Conservation (phyloP, 2,797 vertebrate species). For the Paedocypris micromegethes region DNA sequence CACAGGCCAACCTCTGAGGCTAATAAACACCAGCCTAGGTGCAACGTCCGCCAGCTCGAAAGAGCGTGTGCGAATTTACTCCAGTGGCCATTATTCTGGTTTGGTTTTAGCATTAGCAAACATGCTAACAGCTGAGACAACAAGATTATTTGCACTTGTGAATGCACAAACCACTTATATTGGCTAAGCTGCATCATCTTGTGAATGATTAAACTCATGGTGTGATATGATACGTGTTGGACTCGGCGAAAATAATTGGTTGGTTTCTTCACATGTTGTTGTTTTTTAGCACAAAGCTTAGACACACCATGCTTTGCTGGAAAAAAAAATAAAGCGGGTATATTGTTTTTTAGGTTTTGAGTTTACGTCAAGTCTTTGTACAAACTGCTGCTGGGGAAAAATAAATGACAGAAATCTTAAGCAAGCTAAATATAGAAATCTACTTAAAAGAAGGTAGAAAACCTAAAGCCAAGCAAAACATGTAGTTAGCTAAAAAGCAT, state of each 20-base stretch:
- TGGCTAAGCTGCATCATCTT: not conserved
- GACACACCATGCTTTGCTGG: not conserved
- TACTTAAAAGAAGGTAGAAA: too few relatives aligned
- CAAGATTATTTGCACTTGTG: not conserved
- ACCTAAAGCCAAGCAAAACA: too few relatives aligned
- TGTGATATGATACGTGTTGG: constrained; percentile 3
- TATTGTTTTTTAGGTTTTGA: too few relatives aligned
- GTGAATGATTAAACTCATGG: constrained; percentile 25
- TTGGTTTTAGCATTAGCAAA: not conserved
- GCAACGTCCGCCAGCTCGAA: not conserved
- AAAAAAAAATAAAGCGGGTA: too few relatives aligned
- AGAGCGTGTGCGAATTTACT: not conserved
- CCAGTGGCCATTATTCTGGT: not conserved
- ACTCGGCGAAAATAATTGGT: constrained; percentile 1
- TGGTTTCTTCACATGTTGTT: constrained; percentile 7
- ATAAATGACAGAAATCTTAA: too few relatives aligned
- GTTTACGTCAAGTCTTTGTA: too few relatives aligned
- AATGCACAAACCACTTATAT: not conserved
- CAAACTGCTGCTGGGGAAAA: too few relatives aligned
- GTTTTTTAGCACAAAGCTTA: not conserved
- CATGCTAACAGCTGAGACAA: not conserved
- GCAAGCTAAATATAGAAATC: too few relatives aligned
- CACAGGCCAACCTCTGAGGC: not conserved
- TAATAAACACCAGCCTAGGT: not conserved
- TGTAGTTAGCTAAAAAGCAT: too few relatives aligned